Evolutionary conservation across 2,113 vertebrate genomes (phyloP).

Genomic region (Antigone vipio): DNA sequence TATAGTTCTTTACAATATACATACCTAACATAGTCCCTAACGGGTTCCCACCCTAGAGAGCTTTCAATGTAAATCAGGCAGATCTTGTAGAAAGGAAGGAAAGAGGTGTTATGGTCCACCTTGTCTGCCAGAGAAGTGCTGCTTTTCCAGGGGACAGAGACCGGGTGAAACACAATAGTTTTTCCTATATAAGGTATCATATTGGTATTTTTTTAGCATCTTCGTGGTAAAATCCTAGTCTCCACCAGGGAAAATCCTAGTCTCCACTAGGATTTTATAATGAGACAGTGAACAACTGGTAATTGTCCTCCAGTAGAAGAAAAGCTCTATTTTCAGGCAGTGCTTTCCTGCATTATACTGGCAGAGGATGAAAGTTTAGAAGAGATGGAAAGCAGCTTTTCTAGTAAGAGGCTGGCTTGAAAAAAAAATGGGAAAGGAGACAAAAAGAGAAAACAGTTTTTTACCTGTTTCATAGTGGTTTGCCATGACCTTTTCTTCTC

Average conservation of each 20-base stretch:
- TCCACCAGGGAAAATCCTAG: neutral
- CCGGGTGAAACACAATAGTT: neutral
- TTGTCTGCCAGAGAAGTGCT: neutral
- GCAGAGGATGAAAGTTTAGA: neutral
- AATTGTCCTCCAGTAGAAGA: neutral
- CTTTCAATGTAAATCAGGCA: neutral
- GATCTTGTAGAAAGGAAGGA: neutral
- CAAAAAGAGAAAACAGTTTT: neutral
- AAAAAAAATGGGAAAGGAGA: neutral
- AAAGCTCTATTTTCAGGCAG: constrained; percentile 15
- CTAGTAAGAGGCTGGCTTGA: constrained; percentile 2
- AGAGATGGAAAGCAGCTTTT: constrained; percentile 13
- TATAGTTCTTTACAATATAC: neutral
- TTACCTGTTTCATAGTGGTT: constrained; percentile 13
- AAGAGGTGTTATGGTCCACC: neutral
- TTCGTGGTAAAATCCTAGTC: neutral
- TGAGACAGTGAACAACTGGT: neutral
- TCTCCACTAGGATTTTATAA: neutral
- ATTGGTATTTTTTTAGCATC: neutral
- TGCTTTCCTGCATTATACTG: neutral
- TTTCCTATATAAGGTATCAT: neutral
- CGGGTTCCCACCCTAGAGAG: neutral
- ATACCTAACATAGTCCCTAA: neutral
- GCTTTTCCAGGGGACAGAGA: neutral
- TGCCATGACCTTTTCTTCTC: constrained; percentile 22